These are phyloP conservation scores for Cydia fagiglandana DNA, from an alignment of 1,140 invertebrate species.

Conservation along the genomic window DNA sequence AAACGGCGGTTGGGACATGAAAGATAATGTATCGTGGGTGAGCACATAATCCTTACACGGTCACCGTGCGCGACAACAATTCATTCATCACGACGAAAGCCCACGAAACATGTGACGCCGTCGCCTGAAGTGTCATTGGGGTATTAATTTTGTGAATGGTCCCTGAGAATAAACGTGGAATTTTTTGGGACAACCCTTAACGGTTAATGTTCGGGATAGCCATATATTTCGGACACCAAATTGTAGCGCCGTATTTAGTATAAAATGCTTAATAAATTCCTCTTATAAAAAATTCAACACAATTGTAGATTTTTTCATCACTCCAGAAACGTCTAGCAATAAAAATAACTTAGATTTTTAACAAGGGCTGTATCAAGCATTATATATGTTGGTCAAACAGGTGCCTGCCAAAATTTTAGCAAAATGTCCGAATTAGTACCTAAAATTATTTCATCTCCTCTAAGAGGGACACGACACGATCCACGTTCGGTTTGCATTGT, in stretches of 20 bases:
- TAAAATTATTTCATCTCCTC: not conserved
- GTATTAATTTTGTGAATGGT: conserved; percentile 26
- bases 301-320: too few relatives aligned
- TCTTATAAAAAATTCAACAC: too few relatives aligned
- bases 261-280: too few relatives aligned
- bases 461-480: not conserved
- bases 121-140: conserved; percentile 30
- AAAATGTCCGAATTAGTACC: not conserved
- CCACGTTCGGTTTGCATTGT: not conserved
- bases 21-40: conserved; percentile 30
- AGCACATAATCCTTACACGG: conserved; percentile 30
- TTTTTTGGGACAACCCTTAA: conserved; percentile 21
- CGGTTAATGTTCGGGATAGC: not conserved
- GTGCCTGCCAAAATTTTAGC: not conserved
- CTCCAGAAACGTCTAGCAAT: too few relatives aligned
- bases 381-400: too few relatives aligned
- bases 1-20: conserved; percentile 17
- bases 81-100: conserved; percentile 30
- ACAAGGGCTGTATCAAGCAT: too few relatives aligned
- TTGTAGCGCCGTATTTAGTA: not conserved
- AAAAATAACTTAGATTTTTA: too few relatives aligned
- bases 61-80: conserved; percentile 28
- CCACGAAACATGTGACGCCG: conserved; percentile 25
- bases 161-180: conserved; percentile 19
- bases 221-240: not conserved